These are phyloP conservation scores for Cyclura pinguis DNA, from an alignment of 2,797 vertebrate genomes.

Conservation along the genomic window DNA sequence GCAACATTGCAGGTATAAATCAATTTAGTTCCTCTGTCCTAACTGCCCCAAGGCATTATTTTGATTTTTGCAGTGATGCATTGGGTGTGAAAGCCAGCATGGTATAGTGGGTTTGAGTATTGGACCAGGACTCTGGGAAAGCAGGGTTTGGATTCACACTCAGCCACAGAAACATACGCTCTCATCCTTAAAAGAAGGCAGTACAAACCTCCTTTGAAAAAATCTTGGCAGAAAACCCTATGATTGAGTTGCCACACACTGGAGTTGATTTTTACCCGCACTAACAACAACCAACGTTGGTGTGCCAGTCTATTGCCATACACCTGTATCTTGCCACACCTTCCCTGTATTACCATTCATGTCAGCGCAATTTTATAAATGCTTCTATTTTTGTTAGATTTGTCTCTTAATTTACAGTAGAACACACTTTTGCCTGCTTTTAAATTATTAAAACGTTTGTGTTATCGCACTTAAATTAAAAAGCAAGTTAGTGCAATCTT, in stretches of 20 bases:
- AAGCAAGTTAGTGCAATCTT: neutral
- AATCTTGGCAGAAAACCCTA: too few species aligned
- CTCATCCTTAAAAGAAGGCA: too few species aligned
- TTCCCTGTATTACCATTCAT: neutral
- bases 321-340: neutral
- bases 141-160: too few species aligned
- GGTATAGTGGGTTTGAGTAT: too few species aligned
- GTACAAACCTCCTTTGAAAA: too few species aligned
- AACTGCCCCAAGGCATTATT: neutral
- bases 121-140: too few species aligned
- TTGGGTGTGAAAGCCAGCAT: neutral
- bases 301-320: neutral
- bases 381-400: neutral
- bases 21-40: neutral
- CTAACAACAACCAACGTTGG: neutral
- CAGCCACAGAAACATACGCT: too few species aligned
- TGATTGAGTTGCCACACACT: too few species aligned
- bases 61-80: neutral
- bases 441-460: neutral
- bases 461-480: neutral
- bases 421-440: neutral
- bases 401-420: neutral
- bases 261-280: too few species aligned
- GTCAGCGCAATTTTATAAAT: neutral
- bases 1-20: neutral